A percentile compares a stretch with the other conserved stretches of the same genome.
Evolutionary conservation across 1,140 invertebrate species (phyloP).

Genomic region (Drosophila sproati): DNA sequence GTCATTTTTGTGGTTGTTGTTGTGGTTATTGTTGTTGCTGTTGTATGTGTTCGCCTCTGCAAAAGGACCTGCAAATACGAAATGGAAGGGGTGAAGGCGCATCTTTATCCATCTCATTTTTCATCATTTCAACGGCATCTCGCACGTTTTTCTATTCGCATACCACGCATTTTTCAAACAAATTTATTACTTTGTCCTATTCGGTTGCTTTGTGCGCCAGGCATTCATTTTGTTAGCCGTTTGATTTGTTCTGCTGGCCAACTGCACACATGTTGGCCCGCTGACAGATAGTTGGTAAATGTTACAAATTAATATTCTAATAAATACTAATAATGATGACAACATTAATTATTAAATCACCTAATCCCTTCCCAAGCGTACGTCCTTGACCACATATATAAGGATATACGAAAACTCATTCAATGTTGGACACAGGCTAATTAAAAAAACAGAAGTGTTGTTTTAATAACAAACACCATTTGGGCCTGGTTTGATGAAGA

Average conservation of each 20-base stretch:
- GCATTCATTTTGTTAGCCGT: conserved; percentile 50
- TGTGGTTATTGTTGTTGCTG: conserved; percentile 15
- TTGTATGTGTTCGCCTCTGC: conserved; percentile 32
- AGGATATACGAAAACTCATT: too few relatives aligned
- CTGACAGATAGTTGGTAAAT: not conserved
- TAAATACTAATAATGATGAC: not conserved
- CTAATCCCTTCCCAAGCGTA: too few relatives aligned
- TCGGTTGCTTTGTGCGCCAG: not conserved
- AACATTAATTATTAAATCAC: too few relatives aligned
- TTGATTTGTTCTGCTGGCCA: conserved; percentile 59
- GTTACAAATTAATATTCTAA: not conserved
- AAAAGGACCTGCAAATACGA: conserved; percentile 45
- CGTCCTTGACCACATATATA: too few relatives aligned
- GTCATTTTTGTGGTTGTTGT: conserved; percentile 14
- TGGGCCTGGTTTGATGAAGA: too few relatives aligned
- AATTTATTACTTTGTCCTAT: conserved; percentile 54
- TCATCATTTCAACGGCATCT: conserved; percentile 33
- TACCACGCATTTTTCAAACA: conserved; percentile 44
- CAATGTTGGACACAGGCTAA: too few relatives aligned
- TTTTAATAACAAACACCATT: too few relatives aligned
- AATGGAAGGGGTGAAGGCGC: conserved; percentile 4
- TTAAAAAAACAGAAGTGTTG: too few relatives aligned
- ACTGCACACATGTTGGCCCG: not conserved
- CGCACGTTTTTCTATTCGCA: conserved; percentile 25
- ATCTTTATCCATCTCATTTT: conserved; percentile 29